Percentiles rank a stretch among this genome's conserved stretches.
phyloP scores from a whole-genome alignment of 2,113 vertebrate species.

The Syngnathus scovelli region DNA sequence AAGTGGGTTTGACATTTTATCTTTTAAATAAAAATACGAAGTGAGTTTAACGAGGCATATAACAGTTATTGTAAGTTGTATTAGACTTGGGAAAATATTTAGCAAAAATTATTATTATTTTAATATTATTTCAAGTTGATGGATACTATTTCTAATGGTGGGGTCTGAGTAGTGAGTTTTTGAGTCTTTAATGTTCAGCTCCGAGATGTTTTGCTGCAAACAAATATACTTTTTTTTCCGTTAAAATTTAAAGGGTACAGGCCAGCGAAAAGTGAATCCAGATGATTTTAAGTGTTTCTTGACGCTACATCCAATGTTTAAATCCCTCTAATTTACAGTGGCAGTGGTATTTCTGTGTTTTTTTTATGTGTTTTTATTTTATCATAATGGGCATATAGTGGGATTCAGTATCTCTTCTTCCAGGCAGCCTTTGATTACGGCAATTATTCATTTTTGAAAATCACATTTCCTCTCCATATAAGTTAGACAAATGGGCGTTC shows the following conservation, averaged over 20 bases:
- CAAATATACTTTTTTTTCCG: neutral
- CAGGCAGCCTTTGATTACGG: neutral
- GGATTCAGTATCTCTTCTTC: neutral
- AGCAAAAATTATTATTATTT: neutral
- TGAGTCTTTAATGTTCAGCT: neutral
- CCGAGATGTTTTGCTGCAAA: neutral
- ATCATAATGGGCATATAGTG: neutral
- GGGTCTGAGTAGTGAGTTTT: neutral
- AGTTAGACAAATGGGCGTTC: conserved; percentile 24
- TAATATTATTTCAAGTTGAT: neutral
- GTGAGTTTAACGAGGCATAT: neutral
- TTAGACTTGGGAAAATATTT: neutral
- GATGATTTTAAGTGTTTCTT: neutral
- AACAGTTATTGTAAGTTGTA: neutral
- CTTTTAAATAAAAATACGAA: neutral
- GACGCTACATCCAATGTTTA: neutral
- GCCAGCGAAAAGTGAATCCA: conserved; percentile 2
- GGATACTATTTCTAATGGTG: neutral
- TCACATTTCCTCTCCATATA: conserved; percentile 4
- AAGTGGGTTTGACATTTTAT: conserved; percentile 1
- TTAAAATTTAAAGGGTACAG: neutral
- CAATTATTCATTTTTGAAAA: neutral
- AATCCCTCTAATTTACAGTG: neutral
- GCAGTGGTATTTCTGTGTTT: neutral
- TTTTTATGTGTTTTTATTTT: neutral